phyloP scores from a whole-genome alignment of 1,140 invertebrate genomes.

The Halyomorpha halys region DNA sequence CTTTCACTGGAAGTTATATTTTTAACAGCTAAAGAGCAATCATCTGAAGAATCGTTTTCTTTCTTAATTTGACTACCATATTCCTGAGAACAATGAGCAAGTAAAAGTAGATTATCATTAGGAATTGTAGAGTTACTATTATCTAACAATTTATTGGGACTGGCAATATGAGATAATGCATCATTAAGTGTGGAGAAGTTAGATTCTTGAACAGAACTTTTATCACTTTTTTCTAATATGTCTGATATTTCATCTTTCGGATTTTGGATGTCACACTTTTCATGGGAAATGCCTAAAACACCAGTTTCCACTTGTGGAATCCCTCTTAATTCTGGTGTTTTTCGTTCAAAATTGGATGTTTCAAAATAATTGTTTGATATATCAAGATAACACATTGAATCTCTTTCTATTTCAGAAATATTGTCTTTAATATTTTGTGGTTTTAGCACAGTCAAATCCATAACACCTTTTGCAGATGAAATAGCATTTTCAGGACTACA shows the following conservation, averaged over 20 bases:
- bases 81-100: slow-evolving; percentile 11
- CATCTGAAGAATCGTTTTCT: too few species aligned
- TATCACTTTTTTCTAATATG: background rate
- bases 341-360: background rate
- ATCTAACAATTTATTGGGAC: background rate
- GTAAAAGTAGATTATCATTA: slow-evolving; percentile 6
- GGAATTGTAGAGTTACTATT: background rate
- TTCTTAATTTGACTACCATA: slow-evolving; percentile 6
- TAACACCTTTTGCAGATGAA: background rate
- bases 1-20: too few species aligned
- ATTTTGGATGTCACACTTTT: background rate
- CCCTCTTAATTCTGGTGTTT: background rate
- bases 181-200: background rate
- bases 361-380: slow-evolving; percentile 10
- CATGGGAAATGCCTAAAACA: background rate
- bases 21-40: too few species aligned
- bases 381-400: background rate
- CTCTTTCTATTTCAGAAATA: background rate
- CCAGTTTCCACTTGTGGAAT: background rate
- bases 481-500: background rate
- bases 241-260: background rate
- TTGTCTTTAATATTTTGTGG: background rate
- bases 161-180: background rate
- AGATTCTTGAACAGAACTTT: background rate
- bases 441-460: background rate